Evolutionary conservation across 2,113 vertebrate genomes (phyloP).

Genomic region (Aix galericulata): DNA sequence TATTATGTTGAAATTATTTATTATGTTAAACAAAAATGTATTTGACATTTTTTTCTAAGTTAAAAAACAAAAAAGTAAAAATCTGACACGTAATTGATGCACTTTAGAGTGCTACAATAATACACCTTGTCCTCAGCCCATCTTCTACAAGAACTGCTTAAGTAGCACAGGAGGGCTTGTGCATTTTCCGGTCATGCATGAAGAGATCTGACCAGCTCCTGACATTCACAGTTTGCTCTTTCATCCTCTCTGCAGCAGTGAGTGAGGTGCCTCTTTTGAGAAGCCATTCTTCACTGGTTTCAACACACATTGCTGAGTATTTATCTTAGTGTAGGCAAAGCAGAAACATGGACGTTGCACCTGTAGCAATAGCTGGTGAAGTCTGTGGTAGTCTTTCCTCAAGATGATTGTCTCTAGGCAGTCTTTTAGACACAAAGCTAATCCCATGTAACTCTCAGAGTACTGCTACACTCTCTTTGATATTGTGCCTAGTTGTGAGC

Average conservation of each 20-base stretch:
- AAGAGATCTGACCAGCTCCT: not conserved
- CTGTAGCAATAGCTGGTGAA: not conserved
- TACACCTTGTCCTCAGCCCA: not conserved
- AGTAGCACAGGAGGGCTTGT: too few relatives aligned
- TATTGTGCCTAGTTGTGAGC: not conserved
- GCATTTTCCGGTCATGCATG: not conserved
- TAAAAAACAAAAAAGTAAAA: too few relatives aligned
- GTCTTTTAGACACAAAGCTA: not conserved
- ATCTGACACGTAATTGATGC: not conserved
- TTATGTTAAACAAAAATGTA: not conserved
- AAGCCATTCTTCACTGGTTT: not conserved
- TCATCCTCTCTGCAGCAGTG: not conserved
- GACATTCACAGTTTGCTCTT: not conserved
- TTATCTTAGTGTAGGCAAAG: not conserved
- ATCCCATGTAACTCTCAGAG: not conserved
- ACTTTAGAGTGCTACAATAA: not conserved
- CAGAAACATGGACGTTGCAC: accelerated
- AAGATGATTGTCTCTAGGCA: not conserved
- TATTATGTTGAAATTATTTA: not conserved
- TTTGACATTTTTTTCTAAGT: not conserved
- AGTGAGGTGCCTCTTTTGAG: not conserved
- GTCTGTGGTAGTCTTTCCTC: not conserved
- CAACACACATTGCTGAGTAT: accelerated
- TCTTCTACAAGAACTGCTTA: not conserved
- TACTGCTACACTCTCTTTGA: not conserved